Conservation (phyloP, 2,113 vertebrate genomes). For the Puntigrus tetrazona region DNA sequence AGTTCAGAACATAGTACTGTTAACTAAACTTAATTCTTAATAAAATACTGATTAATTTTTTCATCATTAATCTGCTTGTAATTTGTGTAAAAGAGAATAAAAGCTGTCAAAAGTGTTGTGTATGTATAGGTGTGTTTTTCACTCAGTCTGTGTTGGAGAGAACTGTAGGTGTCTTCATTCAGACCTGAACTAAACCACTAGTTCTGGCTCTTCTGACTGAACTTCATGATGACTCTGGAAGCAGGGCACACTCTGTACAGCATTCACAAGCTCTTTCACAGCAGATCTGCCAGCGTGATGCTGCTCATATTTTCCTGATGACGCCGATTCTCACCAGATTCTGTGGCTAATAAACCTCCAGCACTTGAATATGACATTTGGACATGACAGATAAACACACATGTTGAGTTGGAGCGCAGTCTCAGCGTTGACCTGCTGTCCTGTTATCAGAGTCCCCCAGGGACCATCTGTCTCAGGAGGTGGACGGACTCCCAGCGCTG, state of each 20-base stretch:
- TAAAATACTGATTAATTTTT: neutral
- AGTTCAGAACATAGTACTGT: too few relatives aligned
- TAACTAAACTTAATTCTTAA: neutral
- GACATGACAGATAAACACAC: slow-evolving; percentile 56
- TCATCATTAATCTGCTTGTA: neutral
- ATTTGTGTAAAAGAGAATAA: neutral
- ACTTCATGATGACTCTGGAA: too few relatives aligned
- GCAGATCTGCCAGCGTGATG: slow-evolving; percentile 1
- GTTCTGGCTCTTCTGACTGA: too few relatives aligned
- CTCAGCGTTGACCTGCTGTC: slow-evolving; percentile 13
- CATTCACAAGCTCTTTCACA: too few relatives aligned
- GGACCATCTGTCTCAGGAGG: slow-evolving; percentile 16
- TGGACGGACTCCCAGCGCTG: neutral
- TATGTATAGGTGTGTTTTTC: too few relatives aligned
- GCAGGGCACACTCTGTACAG: neutral
- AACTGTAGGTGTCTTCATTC: too few relatives aligned
- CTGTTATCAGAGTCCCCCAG: slow-evolving; percentile 12
- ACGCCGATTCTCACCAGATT: slow-evolving; percentile 49
- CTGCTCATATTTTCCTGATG: slow-evolving; percentile 48
- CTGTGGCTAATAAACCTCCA: slow-evolving; percentile 42
- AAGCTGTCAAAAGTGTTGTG: neutral
- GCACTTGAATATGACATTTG: slow-evolving; percentile 50
- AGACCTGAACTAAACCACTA: too few relatives aligned
- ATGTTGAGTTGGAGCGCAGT: slow-evolving; percentile 48
- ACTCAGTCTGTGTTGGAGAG: too few relatives aligned